These are phyloP conservation scores for Aricia agestis DNA, from an alignment of 1,140 invertebrate species.

Conservation along the genomic window DNA sequence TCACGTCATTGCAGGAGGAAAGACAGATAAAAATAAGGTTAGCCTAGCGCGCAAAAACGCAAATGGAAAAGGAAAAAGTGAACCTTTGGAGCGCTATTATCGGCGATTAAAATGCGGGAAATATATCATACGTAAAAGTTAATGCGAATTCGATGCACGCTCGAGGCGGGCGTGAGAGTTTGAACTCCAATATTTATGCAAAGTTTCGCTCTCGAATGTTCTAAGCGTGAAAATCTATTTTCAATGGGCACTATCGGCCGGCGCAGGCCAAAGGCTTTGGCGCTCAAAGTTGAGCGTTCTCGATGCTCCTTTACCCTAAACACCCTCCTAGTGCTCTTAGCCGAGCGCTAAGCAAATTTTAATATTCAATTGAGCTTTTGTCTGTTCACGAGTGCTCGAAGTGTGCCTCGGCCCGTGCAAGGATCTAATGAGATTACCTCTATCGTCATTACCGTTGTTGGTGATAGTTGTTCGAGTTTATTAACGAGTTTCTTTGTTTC, in stretches of 20 bases:
- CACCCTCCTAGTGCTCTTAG: slow-evolving; percentile 52
- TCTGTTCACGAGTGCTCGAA: slow-evolving; percentile 24
- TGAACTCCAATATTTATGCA: slow-evolving; percentile 49
- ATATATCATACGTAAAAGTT: neutral
- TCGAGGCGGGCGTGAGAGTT: slow-evolving; percentile 21
- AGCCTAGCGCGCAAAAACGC: slow-evolving; percentile 1
- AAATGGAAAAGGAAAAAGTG: slow-evolving; percentile 30
- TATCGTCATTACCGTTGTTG: neutral
- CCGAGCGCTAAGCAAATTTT: slow-evolving; percentile 67
- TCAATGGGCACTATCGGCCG: slow-evolving; percentile 69
- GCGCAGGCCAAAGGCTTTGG: slow-evolving; percentile 61
- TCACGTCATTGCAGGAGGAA: slow-evolving; percentile 15
- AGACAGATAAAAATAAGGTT: slow-evolving; percentile 17
- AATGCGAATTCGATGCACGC: neutral
- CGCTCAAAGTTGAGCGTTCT: slow-evolving; percentile 54
- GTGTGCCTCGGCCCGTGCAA: neutral
- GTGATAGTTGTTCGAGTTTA: neutral
- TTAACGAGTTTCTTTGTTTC: neutral
- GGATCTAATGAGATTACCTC: neutral
- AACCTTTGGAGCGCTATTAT: slow-evolving; percentile 15
- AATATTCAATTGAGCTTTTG: slow-evolving; percentile 70
- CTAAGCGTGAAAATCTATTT: slow-evolving; percentile 72
- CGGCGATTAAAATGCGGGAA: neutral
- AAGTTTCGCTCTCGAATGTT: slow-evolving; percentile 59
- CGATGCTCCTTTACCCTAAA: slow-evolving; percentile 52